phyloP scores from a whole-genome alignment of 2,888 invertebrate genomes.

The Allygus modestus region DNA sequence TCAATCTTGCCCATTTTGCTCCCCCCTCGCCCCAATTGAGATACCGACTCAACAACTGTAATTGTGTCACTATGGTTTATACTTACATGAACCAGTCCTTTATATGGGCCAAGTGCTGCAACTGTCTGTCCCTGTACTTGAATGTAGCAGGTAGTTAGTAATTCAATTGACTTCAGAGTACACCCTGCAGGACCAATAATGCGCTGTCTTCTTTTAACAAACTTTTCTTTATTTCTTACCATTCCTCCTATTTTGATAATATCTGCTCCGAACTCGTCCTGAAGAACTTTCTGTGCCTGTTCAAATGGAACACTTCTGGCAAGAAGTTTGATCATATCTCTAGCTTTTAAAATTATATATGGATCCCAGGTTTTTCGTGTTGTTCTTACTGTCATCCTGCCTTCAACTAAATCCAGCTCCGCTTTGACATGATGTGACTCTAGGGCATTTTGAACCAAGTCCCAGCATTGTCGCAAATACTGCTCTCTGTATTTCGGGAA shows the following conservation, averaged over 20 bases:
- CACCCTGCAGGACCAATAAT: conserved; percentile 99
- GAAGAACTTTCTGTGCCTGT: conserved; percentile 91
- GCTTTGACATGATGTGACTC: conserved; percentile 88
- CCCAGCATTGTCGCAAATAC: conserved; percentile 97
- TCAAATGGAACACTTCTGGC: conserved; percentile 98
- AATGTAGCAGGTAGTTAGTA: conserved; percentile 97
- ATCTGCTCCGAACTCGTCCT: conserved; percentile 95
- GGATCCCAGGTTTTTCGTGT: conserved; percentile 99
- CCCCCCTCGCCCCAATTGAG: no score
- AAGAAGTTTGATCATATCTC: conserved; percentile 96
- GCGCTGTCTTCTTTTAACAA: conserved; percentile 95
- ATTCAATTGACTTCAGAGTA: conserved; percentile 97
- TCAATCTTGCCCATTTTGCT: no score
- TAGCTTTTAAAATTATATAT: conserved; percentile 95
- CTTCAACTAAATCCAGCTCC: conserved; percentile 94
- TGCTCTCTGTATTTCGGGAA: conserved; percentile 99
- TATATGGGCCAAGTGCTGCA: conserved; percentile 96
- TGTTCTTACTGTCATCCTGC: conserved; percentile 96
- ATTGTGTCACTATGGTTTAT: no score
- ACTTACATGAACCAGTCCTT: conserved; percentile 85
- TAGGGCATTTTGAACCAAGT: conserved; percentile 92
- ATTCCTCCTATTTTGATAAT: conserved; percentile 97
- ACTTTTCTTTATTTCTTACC: conserved; percentile 94
- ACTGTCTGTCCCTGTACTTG: conserved; percentile 99
- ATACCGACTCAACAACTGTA: no score